Evolutionary conservation across 2,888 invertebrate species (phyloP), one percentile per base, ranked within the genome.

Genomic region (Teleiodes luculella): DNA sequence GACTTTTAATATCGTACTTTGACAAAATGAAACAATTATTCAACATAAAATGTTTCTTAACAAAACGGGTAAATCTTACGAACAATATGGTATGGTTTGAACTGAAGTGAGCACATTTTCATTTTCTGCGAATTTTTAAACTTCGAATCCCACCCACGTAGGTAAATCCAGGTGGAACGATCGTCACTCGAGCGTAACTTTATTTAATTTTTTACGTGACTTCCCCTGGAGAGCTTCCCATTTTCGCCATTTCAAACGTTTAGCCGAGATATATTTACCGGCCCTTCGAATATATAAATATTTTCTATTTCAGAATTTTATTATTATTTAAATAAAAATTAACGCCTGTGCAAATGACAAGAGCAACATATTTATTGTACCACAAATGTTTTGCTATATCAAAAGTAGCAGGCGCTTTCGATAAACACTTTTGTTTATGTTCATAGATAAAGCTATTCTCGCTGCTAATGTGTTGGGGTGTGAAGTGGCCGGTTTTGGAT

Each of bases 191-290:
- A n/a, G n/a, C n/a, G n/a, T n/a, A 58, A 58, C 64, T 68, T 68
- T 67, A 69, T 71, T 70, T 67, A 68, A 67, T 71, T 71, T 71
- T 71, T 70, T 72, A 71, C 71, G 71, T 72, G 71, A 72, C 68
- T 65, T 65, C 63, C 66, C 57, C 54, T 37, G 52, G 51, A 49
- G 37, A 36, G 36, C 11, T 24, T 20, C 37, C 49, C 6, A 45
- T 45, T 49, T 49, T 49, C 46, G 24, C 30, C 53, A 20, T 43
- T 50, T 36, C 43, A 13, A 45, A 47, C 43, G 28, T 57, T 51
- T 30, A 24, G 24, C 6, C 6, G 24, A 24, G 24, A 24, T 24
- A 4, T 6, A 6, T 24, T 24, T 24, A 39, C 18, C 31, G 1
- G 41, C 10, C 20, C 31, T 41, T 41, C 30, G 18, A 51, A 28